Conservation (phyloP, 2,113 vertebrate genomes). For the Poeciliopsis turrubarensis region DNA sequence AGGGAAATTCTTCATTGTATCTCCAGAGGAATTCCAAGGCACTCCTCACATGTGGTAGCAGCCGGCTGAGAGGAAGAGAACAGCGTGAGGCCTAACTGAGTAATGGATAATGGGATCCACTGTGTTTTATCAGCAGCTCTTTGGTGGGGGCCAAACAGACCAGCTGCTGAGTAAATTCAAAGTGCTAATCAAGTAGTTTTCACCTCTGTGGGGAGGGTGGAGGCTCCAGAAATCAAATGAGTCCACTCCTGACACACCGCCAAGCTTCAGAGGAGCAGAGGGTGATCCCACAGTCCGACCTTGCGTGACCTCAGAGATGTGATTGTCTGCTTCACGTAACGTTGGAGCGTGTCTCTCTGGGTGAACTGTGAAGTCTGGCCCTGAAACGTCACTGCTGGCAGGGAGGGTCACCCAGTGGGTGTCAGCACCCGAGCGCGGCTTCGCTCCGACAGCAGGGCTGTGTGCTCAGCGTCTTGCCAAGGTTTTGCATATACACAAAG, state of each 20-base stretch:
- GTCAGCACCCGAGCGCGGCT: slow-evolving; percentile 63
- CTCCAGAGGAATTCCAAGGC: slow-evolving; percentile 15
- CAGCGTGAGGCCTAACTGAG: slow-evolving; percentile 36
- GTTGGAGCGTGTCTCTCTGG: slow-evolving; percentile 8
- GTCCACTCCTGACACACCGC: slow-evolving; percentile 28
- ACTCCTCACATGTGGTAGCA: slow-evolving; percentile 20
- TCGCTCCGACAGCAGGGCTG: slow-evolving; percentile 48
- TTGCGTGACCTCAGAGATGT: slow-evolving; percentile 28
- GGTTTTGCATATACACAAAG: slow-evolving; percentile 81
- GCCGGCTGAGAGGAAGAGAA: slow-evolving; percentile 30
- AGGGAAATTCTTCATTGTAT: not conserved
- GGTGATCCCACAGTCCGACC: slow-evolving; percentile 4
- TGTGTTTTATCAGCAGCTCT: slow-evolving; percentile 33
- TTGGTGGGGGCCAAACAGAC: slow-evolving; percentile 20
- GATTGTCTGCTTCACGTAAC: slow-evolving; percentile 4
- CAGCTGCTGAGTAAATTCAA: slow-evolving; percentile 46
- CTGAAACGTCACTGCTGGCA: slow-evolving; percentile 36
- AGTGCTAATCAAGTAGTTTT: slow-evolving; percentile 75
- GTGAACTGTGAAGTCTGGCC: slow-evolving; percentile 46
- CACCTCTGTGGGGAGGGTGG: slow-evolving; percentile 52
- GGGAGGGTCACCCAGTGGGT: slow-evolving; percentile 63
- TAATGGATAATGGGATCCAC: slow-evolving; percentile 42
- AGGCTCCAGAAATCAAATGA: slow-evolving; percentile 35
- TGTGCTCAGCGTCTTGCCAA: slow-evolving; percentile 64
- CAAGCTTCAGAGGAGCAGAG: slow-evolving; percentile 5